Conservation (phyloP, 2,113 vertebrate species). For the Isurus oxyrinchus region DNA sequence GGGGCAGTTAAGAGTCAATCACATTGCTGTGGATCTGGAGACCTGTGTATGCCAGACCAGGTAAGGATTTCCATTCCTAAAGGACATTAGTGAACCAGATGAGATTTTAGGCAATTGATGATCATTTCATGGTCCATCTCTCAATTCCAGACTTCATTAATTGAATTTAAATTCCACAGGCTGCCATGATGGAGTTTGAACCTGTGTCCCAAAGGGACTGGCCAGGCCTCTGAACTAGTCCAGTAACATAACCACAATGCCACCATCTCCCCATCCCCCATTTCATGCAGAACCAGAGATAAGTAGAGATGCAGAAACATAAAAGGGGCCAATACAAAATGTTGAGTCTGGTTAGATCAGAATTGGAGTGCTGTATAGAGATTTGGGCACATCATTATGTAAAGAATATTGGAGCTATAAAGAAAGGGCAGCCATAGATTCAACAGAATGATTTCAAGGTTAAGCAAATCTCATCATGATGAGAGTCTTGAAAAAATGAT, state of each 20-base stretch:
- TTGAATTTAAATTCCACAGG: not conserved
- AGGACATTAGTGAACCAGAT: no score
- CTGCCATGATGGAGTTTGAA: not conserved
- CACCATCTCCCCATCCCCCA: not conserved
- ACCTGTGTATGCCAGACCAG: no score
- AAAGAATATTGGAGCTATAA: not conserved
- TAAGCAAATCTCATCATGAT: not conserved
- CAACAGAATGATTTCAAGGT: not conserved
- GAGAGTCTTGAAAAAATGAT: not conserved
- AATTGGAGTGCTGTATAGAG: not conserved
- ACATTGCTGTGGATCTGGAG: no score
- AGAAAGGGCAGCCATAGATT: not conserved
- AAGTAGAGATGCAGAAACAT: not conserved
- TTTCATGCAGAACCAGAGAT: not conserved
- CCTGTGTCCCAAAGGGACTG: not conserved
- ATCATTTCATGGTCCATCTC: no score
- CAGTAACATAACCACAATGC: not conserved
- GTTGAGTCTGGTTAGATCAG: not conserved
- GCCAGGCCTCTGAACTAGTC: not conserved
- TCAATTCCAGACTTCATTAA: no score
- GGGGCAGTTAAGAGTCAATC: no score
- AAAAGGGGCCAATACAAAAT: not conserved
- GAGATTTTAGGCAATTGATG: no score
- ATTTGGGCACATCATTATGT: not conserved
- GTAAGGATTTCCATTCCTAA: no score